Evolutionary conservation across 2,888 invertebrate species (phyloP).

Genomic region (Cheilosia scutellata): DNA sequence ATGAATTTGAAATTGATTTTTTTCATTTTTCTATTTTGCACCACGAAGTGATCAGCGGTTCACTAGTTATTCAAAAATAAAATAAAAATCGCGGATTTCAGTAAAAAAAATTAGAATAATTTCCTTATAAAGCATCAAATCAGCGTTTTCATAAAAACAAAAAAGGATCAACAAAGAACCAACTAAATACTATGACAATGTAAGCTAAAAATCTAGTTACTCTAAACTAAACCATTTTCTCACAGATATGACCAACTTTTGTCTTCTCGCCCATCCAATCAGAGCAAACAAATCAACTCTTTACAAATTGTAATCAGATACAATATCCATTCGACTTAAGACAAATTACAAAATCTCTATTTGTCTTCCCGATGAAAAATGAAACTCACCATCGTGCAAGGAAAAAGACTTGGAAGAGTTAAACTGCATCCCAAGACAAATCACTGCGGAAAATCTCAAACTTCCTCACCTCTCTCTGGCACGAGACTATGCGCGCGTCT

Average conservation of each 20-base stretch:
- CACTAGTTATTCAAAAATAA: too few relatives aligned
- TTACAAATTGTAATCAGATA: slow-evolving; percentile 54
- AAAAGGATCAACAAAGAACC: not conserved
- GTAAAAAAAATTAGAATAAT: not conserved
- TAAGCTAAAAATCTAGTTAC: not conserved
- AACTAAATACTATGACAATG: not conserved
- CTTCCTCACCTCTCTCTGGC: slow-evolving; percentile 23
- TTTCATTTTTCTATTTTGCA: too few relatives aligned
- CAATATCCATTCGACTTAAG: slow-evolving; percentile 35
- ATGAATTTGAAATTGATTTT: too few relatives aligned
- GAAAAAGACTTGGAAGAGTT: slow-evolving; percentile 20
- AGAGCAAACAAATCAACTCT: slow-evolving; percentile 47
- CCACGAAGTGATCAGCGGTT: too few relatives aligned
- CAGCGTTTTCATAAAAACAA: not conserved
- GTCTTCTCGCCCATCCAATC: not conserved
- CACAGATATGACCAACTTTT: not conserved
- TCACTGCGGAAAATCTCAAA: slow-evolving; percentile 53
- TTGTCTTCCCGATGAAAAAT: slow-evolving; percentile 58
- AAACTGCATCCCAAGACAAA: slow-evolving; percentile 50
- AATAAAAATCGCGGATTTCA: not conserved
- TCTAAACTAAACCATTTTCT: not conserved
- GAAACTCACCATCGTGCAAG: slow-evolving; percentile 31
- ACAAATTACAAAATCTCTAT: slow-evolving; percentile 66
- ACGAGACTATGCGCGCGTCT: slow-evolving; percentile 32
- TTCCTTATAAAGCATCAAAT: not conserved